Evolutionary conservation across 2,113 vertebrate species (phyloP), one percentile per base, ranked within the genome.

Genomic region (Tetraodon nigroviridis): DNA sequence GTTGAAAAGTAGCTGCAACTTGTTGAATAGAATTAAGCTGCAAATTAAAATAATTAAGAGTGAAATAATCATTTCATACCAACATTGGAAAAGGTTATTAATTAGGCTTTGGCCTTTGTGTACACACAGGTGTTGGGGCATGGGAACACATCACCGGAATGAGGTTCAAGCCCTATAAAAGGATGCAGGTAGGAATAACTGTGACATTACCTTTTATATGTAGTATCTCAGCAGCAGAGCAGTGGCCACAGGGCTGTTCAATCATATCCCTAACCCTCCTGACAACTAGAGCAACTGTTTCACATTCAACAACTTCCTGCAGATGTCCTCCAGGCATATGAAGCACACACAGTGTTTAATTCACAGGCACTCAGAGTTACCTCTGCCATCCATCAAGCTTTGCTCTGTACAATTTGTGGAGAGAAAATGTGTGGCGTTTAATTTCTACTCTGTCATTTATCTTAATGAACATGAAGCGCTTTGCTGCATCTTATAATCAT

Each of bases 121-220:
- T 54, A 14, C 17, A 4, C 15, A 6, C 74, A 99, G 97, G 93
- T 85, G 89, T 97, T 81, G 96, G 95, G 65, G 96, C 92, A 66
- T 99, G 97, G 97, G 93, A 97, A 65, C 91, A 94, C 1, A 86
- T 99, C 70, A 89, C 90, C 79, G 90, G 86, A 54, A 90, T 95
- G 93, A 94, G 96, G 80, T 89, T 75, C 78, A 97, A 94, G 85
- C 87, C 94, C 0, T 98, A 95, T 78, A 92, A 92, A 62, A 90
- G 93, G 81, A 98, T 98, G 95, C 97, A 99, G 95, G 96, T 98
- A 83, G 24, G 58, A 71, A 10, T 59, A n/a, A 32, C 15, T 45
- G 2, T 44, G 12, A 21, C 3, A 15, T 51, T 58, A 1, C 4
- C 32, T 57, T 64, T 72, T 15, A 13, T 14, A 40, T 14, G 18